Base-by-base conservation (phyloP, 2,113 vertebrate species). In the Myrmecobius fasciatus region DNA sequence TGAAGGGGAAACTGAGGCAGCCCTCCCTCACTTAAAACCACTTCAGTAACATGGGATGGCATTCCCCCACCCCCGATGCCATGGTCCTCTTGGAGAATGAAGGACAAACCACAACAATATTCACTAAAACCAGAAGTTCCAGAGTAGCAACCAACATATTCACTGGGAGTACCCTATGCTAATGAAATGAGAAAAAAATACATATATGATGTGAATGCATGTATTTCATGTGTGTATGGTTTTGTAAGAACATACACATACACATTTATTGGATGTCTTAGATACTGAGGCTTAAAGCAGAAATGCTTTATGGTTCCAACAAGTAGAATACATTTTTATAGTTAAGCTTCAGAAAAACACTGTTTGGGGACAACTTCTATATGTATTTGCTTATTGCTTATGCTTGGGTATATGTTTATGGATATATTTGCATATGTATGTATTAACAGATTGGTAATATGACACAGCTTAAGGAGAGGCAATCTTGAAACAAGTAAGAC, bases 151-250 rank as follows among this genome's bases (percentile, higher is more conserved):
- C 60, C 31, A 67, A 67, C 31, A 17, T 67, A 67, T 11, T 36
- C 60, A 67, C 60, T 67, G 14, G 31, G 4, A 67, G 60, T 67
- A n/a, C 3, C 12, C 60, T 75, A n/a, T 75, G 36, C 31, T 4
- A n/a, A n/a, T n/a, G 31, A 75, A n/a, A 75, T 60, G 4, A 75
- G 14, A 60, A 2, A 54, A 7, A 52, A 9, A 67, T 2, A 31
- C 25, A 17, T 6, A 12, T 49, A n/a, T 75, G 60, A 75, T 17
- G 5, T 22, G 2, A 52, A 4, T 43, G 28, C 17, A 0, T 90
- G 2, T 12, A 8, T 0, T 47, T 25, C 26, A 24, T 0, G 36
- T 4, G 9, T 25, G 26, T 2, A 92, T 3, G 36, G 0, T 83
- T 6, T 83, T 14, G 2, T 25, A 51, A 51, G 49, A 51, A 51